Evolutionary conservation across 2,888 invertebrate species (phyloP).

Genomic region (Syritta pipiens): DNA sequence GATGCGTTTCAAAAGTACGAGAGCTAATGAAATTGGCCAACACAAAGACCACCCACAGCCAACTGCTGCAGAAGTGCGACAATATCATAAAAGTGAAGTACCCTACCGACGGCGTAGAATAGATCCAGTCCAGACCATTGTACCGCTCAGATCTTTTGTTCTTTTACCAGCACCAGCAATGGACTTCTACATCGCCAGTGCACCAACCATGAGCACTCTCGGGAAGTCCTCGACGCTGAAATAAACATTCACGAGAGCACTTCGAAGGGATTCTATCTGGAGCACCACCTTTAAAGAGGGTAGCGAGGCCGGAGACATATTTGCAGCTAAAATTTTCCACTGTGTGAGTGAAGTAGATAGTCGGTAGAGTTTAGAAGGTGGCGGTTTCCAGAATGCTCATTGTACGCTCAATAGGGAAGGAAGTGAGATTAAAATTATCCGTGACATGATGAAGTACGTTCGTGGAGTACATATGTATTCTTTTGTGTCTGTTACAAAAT

Average conservation of each 20-base stretch:
- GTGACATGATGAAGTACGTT: conserved; percentile 64
- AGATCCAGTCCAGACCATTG: conserved; percentile 58
- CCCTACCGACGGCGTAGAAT: conserved; percentile 36
- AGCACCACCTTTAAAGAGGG: too few species aligned
- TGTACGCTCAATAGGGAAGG: conserved; percentile 54
- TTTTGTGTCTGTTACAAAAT: conserved; percentile 54
- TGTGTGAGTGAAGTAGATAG: conserved; percentile 33
- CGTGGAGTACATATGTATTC: conserved; percentile 51
- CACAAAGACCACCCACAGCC: not conserved
- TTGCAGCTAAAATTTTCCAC: conserved; percentile 4
- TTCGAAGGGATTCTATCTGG: conserved; percentile 63
- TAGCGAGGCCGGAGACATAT: conserved; percentile 27
- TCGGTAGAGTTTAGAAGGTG: not conserved
- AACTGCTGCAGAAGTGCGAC: conserved; percentile 35
- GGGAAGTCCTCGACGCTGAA: conserved; percentile 59
- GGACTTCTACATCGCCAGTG: conserved; percentile 59
- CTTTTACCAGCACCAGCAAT: conserved; percentile 40
- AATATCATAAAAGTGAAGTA: conserved; percentile 62
- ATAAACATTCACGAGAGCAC: conserved; percentile 67
- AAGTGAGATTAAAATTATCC: conserved; percentile 69
- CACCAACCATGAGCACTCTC: conserved; percentile 58
- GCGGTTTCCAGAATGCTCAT: conserved; percentile 41
- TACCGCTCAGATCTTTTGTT: conserved; percentile 55
- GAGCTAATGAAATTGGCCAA: conserved; percentile 31
- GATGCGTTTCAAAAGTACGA: conserved; percentile 22